Evolutionary conservation across 2,888 invertebrate genomes (phyloP).

Genomic region (Limnephilus rhombicus): DNA sequence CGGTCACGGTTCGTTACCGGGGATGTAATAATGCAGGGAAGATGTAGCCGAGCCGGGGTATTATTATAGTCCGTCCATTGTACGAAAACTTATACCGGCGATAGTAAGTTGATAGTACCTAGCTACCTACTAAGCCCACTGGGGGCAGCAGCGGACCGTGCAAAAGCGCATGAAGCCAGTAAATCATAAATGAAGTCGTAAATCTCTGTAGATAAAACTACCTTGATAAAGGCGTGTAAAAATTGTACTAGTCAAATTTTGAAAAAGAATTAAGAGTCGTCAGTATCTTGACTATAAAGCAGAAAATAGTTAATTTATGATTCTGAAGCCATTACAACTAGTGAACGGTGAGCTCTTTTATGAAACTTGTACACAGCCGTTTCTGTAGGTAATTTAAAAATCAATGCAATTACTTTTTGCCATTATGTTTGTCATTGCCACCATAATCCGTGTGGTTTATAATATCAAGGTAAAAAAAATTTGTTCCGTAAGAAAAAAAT

Average conservation of each 20-base stretch:
- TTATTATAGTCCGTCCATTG: background rate
- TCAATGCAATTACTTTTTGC: no score
- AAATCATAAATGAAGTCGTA: background rate
- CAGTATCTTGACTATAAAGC: no score
- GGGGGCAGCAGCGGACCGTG: conserved; percentile 14
- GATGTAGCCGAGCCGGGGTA: background rate
- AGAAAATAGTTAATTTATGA: no score
- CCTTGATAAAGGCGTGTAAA: background rate
- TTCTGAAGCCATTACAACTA: no score
- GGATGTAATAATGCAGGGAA: conserved; percentile 30
- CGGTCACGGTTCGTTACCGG: conserved; percentile 31
- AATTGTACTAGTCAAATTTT: background rate
- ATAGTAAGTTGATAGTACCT: background rate
- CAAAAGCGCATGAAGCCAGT: conserved; percentile 8
- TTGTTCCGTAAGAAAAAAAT: no score
- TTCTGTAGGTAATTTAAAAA: no score
- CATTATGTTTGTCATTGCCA: no score
- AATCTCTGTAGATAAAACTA: background rate
- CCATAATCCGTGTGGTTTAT: no score
- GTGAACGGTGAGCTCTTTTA: no score
- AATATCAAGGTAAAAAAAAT: no score
- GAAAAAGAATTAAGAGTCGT: no score
- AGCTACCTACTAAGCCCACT: background rate
- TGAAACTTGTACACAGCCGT: no score
- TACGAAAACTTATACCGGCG: background rate